phyloP scores from a whole-genome alignment of 1,140 invertebrate species.

The Thaumatotibia leucotreta region DNA sequence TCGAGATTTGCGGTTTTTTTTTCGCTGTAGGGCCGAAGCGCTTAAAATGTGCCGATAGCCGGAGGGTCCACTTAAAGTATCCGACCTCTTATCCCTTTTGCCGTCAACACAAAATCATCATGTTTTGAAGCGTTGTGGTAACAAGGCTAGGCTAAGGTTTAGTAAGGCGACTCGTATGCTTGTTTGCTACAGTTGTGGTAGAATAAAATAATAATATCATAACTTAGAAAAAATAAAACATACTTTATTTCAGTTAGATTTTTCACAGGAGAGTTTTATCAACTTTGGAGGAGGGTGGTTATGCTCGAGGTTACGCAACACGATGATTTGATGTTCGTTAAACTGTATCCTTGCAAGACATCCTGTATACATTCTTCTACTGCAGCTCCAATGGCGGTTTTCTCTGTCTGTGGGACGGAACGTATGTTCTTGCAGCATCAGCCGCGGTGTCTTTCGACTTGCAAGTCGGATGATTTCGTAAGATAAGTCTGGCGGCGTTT shows the following conservation, averaged over 20 bases:
- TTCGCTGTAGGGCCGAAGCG: too few species aligned
- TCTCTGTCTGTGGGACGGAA: not conserved
- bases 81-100: too few species aligned
- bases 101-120: too few species aligned
- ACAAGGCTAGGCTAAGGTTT: too few species aligned
- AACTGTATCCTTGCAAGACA: conserved; percentile 18
- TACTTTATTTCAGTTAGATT: not conserved
- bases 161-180: too few species aligned
- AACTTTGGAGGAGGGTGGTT: conserved; percentile 22
- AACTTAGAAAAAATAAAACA: not conserved
- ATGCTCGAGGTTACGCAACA: conserved; percentile 17
- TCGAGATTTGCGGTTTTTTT: too few species aligned
- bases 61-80: too few species aligned
- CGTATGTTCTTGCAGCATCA: not conserved
- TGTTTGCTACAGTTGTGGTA: too few species aligned
- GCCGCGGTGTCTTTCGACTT: not conserved
- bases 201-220: not conserved
- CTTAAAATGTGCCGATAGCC: too few species aligned
- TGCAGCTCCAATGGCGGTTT: conserved; percentile 10
- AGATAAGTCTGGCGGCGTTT: not conserved
- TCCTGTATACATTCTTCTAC: not conserved
- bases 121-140: too few species aligned
- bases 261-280: not conserved
- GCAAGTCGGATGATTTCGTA: not conserved
- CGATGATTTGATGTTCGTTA: conserved; percentile 12